phyloP scores from a whole-genome alignment of 2,888 invertebrate species.

The Netelia virgata region DNA sequence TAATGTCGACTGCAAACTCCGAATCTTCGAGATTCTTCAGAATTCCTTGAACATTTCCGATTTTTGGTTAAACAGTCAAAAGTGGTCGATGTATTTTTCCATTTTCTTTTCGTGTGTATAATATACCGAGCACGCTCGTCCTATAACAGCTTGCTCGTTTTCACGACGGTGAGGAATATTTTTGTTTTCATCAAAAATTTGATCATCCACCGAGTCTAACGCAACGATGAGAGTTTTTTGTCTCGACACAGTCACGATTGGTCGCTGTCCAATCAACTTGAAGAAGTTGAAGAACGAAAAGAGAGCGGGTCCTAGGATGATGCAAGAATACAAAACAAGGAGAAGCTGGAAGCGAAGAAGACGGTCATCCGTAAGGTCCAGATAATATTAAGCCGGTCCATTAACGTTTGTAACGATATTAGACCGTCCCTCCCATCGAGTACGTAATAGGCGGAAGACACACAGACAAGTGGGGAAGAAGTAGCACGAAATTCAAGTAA shows the following conservation, averaged over 20 bases:
- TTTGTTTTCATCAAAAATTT: too few species aligned
- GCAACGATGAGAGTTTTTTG: not conserved
- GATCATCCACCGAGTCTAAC: too few species aligned
- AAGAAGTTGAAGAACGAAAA: not conserved
- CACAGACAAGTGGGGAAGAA: not conserved
- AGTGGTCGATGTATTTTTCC: too few species aligned
- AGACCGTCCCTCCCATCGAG: slow-evolving; percentile 75
- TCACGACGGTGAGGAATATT: too few species aligned
- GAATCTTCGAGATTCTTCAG: not conserved
- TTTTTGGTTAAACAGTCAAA: too few species aligned
- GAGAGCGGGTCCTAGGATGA: not conserved
- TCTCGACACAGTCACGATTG: not conserved
- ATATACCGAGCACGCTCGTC: too few species aligned
- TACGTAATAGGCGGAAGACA: slow-evolving; percentile 47
- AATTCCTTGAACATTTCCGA: not conserved
- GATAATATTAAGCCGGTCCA: slow-evolving; percentile 84
- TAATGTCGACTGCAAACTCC: too few species aligned
- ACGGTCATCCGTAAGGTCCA: slow-evolving; percentile 77
- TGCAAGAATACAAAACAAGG: slow-evolving; percentile 53
- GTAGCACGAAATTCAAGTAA: slow-evolving; percentile 20
- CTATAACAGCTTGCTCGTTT: too few species aligned
- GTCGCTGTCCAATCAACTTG: not conserved
- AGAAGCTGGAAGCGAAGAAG: slow-evolving; percentile 46
- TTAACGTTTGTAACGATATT: slow-evolving; percentile 85
- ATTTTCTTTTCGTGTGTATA: too few species aligned